Conservation (phyloP, 2,797 vertebrate genomes). For the Acanthurus lineatus region DNA sequence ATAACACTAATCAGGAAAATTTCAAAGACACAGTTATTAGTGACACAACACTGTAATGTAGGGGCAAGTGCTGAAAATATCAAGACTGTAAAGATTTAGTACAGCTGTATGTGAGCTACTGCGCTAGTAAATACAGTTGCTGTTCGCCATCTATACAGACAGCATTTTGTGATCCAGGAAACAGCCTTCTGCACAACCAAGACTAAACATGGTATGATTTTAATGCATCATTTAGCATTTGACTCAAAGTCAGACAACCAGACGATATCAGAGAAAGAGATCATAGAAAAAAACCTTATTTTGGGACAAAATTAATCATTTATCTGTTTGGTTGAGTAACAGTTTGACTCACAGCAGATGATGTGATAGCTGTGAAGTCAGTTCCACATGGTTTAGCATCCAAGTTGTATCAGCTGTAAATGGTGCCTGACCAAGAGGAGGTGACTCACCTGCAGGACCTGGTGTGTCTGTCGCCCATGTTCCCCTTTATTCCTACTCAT, state of each 20-base stretch:
- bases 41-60: not conserved
- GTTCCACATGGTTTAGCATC: not conserved
- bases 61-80: not conserved
- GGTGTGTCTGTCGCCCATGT: conserved; percentile 83
- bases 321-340: not conserved
- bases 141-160: not conserved
- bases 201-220: not conserved
- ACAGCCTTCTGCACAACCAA: not conserved
- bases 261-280: not conserved
- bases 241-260: not conserved
- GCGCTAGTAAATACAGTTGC: not conserved
- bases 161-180: not conserved
- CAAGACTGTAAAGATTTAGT: too few species aligned
- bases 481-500: conserved; percentile 77
- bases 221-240: not conserved
- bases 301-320: not conserved
- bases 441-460: conserved; percentile 89
- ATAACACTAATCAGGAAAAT: not conserved
- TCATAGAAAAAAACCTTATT: not conserved
- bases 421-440: not conserved
- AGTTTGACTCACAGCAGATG: conserved; percentile 5
- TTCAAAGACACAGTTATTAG: not conserved
- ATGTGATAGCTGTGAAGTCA: not conserved
- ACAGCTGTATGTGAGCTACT: not conserved
- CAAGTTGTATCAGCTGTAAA: not conserved